Conservation (phyloP, 2,113 vertebrate species). For the Lepus americanus region DNA sequence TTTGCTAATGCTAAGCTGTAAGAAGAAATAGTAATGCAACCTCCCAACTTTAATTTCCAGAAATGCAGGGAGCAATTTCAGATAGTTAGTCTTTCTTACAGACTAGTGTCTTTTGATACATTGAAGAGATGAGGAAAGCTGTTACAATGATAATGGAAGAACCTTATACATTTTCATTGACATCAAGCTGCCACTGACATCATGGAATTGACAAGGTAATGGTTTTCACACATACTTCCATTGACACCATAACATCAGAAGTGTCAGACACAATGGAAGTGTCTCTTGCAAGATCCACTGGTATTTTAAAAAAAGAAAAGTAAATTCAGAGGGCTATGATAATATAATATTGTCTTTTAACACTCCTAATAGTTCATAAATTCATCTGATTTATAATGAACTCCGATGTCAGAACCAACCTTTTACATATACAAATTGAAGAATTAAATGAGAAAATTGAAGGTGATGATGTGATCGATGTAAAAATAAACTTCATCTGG, state of each 20-base stretch:
- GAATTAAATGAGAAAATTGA: conserved; percentile 51
- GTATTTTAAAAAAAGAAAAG: conserved; percentile 49
- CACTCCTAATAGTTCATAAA: conserved; percentile 61
- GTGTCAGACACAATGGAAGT: conserved; percentile 72
- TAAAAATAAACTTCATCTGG: conserved; percentile 70
- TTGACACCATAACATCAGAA: conserved; percentile 76
- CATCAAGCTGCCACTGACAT: conserved; percentile 73
- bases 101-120: conserved; percentile 63
- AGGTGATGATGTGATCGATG: conserved; percentile 47
- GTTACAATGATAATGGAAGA: conserved; percentile 74
- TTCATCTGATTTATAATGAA: conserved; percentile 46
- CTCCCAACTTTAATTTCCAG: conserved; percentile 67
- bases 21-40: conserved; percentile 50
- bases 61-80: conserved; percentile 65
- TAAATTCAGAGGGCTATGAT: conserved; percentile 40
- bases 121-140: conserved; percentile 61
- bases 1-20: conserved; percentile 34
- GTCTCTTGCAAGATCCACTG: conserved; percentile 68
- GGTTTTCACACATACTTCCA: conserved; percentile 76
- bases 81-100: conserved; percentile 59
- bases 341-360: conserved; percentile 53
- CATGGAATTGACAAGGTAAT: conserved; percentile 79
- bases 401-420: neutral
- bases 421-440: conserved; percentile 42
- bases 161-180: conserved; percentile 80